phyloP scores from a whole-genome alignment of 2,797 vertebrate species.

The Chelon labrosus region DNA sequence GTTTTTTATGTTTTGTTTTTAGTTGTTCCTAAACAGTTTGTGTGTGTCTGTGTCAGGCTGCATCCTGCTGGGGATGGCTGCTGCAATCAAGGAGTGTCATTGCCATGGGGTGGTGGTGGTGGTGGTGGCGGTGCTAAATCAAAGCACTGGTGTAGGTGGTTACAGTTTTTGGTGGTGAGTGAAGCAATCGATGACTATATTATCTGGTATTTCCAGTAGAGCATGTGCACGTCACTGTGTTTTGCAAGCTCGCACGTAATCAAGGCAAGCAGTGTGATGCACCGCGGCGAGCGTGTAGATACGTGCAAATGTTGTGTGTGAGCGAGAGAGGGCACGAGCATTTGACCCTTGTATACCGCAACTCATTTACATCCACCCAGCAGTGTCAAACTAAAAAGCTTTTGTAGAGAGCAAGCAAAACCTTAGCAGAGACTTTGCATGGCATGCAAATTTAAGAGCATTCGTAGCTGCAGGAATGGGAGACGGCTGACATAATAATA shows the following conservation, averaged over 20 bases:
- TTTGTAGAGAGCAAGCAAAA: constrained; percentile 39
- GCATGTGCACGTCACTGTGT: too few species aligned
- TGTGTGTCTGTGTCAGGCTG: too few species aligned
- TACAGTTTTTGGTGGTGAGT: not conserved
- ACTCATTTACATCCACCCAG: constrained; percentile 54
- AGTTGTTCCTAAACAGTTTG: too few species aligned
- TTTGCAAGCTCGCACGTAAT: too few species aligned
- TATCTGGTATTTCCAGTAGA: too few species aligned
- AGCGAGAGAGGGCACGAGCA: constrained; percentile 5
- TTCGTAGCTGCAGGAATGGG: not conserved
- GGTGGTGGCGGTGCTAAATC: not conserved
- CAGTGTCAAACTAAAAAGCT: constrained; percentile 22
- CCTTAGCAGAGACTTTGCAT: constrained; percentile 69
- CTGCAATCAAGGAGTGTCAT: too few species aligned
- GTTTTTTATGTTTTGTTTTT: too few species aligned
- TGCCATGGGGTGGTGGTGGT: too few species aligned
- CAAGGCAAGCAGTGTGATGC: not conserved
- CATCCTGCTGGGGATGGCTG: too few species aligned
- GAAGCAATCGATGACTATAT: not conserved
- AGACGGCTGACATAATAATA: constrained; percentile 1
- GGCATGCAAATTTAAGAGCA: constrained; percentile 50
- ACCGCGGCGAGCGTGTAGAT: not conserved
- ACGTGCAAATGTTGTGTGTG: not conserved
- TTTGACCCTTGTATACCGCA: constrained; percentile 21
- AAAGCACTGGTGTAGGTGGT: not conserved